Evolutionary conservation across 1,140 invertebrate genomes (phyloP), one percentile per base, ranked within the genome.

Genomic region (Drosophila neocordata): DNA sequence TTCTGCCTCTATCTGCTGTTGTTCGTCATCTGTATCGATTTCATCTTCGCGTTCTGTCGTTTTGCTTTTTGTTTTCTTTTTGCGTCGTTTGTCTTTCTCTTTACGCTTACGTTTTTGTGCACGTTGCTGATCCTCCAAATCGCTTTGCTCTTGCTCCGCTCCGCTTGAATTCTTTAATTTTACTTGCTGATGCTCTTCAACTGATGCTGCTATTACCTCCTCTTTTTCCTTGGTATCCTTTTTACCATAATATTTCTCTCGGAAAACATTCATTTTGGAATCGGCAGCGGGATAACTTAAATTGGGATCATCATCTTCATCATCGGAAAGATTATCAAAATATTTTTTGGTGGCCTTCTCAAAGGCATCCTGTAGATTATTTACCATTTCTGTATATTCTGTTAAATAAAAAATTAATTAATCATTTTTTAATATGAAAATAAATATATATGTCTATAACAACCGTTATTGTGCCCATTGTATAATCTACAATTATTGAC

Each of bases 381-480:
- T 94, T 0, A 96, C 96, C 97, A 97, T 97, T 84, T 95, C 95
- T 1, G 96, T 97, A 77, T 97, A 97, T 92, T 97, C 96, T 97
- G 61, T 27, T 4, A 35, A 13, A 20, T 20, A 13, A 4, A 20
- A 8, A 1, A 18, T 20, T 11, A 4, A 9, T 7, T 56, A 4
- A 8, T 37, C 0, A 27, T 38, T 13, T n/a, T 31, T 31, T 6
- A 1, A 13, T 8, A 0, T 0, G 0, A 15, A n/a, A 8, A 7
- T 15, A 13, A 31, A 8, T 5, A 38, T 60, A 34, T 9, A n/a
- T n/a, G 6, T 7, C 0, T 13, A 62, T 48, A 91, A 92, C 93
- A 92, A 98, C 97, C 97, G 93, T 97, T 98, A 83, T 97, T 95
- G 73, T 95, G 95, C 37, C 97, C 97, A 94, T 98, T 98, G 88